Base-by-base conservation (phyloP, 1,140 invertebrate genomes). In the Papilio machaon region DNA sequence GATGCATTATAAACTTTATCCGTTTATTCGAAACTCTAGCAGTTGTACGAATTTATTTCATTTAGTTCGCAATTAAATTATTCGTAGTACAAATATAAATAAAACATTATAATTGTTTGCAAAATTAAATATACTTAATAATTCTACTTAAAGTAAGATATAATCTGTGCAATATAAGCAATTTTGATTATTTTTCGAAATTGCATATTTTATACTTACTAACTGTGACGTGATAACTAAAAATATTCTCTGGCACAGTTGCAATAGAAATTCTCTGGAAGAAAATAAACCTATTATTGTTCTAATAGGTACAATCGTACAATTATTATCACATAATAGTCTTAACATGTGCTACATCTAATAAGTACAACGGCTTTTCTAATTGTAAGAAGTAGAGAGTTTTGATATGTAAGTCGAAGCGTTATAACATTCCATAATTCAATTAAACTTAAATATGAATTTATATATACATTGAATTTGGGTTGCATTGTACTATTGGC, bases 1-100 rank as follows among this genome's bases (percentile, higher is more conserved):
- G 60, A 23, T 64, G 60, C 60, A 64, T 64, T 64, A 64, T 30
- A 64, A 64, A 64, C 19, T 64, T 64, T 64, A 19, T 64, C 2
- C 60, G 60, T 30, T 64, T 64, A 64, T 30, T 64, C 23, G 19
- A 64, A 64, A 64, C 23, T 64, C n/a, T 23, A 64, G 60, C 60
- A 64, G 13, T 30, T 64, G 60, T 64, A 30, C 30, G 30, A 64
- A 64, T 30, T 19, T 23, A 64, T 64, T 64, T 10, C 1, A 64
- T 30, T 64, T 64, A 8, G 60, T 64, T 64, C 60, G 23, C 60
- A 64, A 58, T 30, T 64, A 64, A 64, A 64, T 64, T 1, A 30
- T 64, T 3, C 60, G 19, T 64, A 23, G 0, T 23, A 64, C 60
- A 58, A 15, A 58, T 58, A 64, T 30, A 4, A 64, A 64, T 64